Evolutionary conservation across 2,797 vertebrate genomes (phyloP), one percentile per base, ranked within the genome.

Genomic region (Lycodopsis pacificus): DNA sequence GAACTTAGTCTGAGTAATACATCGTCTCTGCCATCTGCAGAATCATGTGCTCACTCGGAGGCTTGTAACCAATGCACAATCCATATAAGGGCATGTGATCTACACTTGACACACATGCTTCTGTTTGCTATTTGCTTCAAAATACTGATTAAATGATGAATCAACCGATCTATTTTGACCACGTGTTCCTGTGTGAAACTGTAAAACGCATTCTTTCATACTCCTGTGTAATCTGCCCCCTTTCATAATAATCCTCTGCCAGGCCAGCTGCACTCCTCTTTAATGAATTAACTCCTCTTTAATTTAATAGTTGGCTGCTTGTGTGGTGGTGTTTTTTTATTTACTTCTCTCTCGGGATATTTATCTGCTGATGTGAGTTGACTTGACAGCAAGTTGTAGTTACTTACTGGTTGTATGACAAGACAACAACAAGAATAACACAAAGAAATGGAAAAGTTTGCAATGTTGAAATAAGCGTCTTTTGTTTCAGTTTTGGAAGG

Each of bases 1-100:
- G 72, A 88, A 81, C 72, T 69, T 70, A 68, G 69, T 86, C 49
- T 69, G 53, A 69, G 53, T 69, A 42, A 57, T 57, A 56, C 53
- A 32, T 38, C 9, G 4, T 20, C 30, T 69, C 11, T 32, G 36
- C 51, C 66, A 38, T 68, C 83, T 82, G 69, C 76, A 81, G 62
- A 77, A 77, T 80, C 76, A 71, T 61, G 61, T 53, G 27, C 53
- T 71, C 53, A 80, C 56, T 46, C 30, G 58, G 79, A 54, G 59
- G 44, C 57, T 71, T 67, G 22, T 30, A 71, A 48, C 65, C 64
- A 69, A 48, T 40, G 46, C 44, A 44, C 27, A 32, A 11, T 65
- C 6, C 53, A 72, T 76, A 44, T 76, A 57, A 57, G 66, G 71
- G 19, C 53, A 30, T 61, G 48, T 61, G 48, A 68, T 72, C 22